Conservation (phyloP, 2,888 invertebrate species). For the Troglohyphantes excavatus region DNA sequence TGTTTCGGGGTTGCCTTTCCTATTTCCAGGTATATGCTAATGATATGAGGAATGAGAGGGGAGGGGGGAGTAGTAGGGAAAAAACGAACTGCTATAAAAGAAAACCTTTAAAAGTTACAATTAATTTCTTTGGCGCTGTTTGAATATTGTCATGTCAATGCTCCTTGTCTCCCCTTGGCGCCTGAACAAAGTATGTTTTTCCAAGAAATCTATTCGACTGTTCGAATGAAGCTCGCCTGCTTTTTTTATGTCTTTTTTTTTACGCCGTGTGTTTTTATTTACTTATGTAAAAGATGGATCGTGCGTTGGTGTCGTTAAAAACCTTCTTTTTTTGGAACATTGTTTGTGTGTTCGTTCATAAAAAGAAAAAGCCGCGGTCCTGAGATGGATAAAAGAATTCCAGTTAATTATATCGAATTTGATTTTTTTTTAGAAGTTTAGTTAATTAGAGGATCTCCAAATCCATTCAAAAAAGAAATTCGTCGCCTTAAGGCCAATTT, state of each 20-base stretch:
- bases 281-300: neutral
- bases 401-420: too few relatives aligned
- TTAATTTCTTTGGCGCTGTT: slow-evolving; percentile 9
- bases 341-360: neutral
- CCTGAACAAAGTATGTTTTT: neutral
- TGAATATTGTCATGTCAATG: slow-evolving; percentile 5
- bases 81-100: neutral
- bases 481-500: too few relatives aligned
- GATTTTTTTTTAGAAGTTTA: too few relatives aligned
- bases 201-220: neutral
- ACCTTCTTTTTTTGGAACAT: neutral
- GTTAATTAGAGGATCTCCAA: too few relatives aligned
- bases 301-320: too few relatives aligned
- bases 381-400: too few relatives aligned
- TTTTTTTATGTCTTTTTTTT: neutral
- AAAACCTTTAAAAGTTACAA: slow-evolving; percentile 1
- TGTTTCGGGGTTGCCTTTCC: too few relatives aligned
- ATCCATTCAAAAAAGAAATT: too few relatives aligned
- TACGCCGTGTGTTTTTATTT: neutral
- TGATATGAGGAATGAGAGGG: too few relatives aligned
- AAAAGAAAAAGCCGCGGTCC: too few relatives aligned
- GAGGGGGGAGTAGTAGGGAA: too few relatives aligned
- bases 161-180: slow-evolving; percentile 3
- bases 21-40: too few relatives aligned
- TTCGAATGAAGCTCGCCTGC: neutral